A percentile compares a stretch with the other conserved stretches of the same genome.
These are phyloP conservation scores for Candoia aspera DNA, from an alignment of 2,113 vertebrate genomes.

Conservation along the genomic window DNA sequence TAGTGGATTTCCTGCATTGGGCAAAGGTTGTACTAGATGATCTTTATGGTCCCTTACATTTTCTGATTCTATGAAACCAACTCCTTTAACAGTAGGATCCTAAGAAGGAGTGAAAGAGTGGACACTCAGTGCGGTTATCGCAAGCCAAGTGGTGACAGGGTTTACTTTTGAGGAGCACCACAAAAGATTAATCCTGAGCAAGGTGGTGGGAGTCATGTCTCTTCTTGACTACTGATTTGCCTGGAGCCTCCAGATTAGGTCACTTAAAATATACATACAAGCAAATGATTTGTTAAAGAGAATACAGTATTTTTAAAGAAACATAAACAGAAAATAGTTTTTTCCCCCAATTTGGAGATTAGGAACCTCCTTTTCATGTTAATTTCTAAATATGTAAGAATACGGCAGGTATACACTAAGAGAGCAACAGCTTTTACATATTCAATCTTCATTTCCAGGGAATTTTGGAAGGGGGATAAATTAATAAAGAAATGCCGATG, in stretches of 20 bases:
- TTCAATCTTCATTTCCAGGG: neutral
- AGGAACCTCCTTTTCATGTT: neutral
- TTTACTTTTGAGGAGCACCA: neutral
- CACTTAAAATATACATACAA: neutral
- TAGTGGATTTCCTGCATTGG: neutral
- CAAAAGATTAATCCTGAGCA: neutral
- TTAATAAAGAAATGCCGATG: neutral
- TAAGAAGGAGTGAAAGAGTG: neutral
- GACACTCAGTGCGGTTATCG: neutral
- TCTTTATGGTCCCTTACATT: neutral
- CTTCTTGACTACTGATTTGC: neutral
- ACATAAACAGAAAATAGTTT: neutral
- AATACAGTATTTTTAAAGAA: neutral
- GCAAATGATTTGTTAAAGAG: neutral
- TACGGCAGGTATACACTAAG: neutral
- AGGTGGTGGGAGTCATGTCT: neutral
- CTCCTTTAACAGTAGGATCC: neutral
- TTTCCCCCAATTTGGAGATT: neutral
- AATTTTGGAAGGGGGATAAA: neutral
- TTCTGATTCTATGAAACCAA: neutral
- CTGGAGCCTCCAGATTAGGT: neutral
- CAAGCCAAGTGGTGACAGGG: neutral
- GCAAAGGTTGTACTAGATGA: neutral
- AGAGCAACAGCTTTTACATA: neutral
- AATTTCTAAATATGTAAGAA: neutral